These are phyloP conservation scores for Fistularia commersonii DNA, from an alignment of 2,797 vertebrate genomes.

Conservation along the genomic window DNA sequence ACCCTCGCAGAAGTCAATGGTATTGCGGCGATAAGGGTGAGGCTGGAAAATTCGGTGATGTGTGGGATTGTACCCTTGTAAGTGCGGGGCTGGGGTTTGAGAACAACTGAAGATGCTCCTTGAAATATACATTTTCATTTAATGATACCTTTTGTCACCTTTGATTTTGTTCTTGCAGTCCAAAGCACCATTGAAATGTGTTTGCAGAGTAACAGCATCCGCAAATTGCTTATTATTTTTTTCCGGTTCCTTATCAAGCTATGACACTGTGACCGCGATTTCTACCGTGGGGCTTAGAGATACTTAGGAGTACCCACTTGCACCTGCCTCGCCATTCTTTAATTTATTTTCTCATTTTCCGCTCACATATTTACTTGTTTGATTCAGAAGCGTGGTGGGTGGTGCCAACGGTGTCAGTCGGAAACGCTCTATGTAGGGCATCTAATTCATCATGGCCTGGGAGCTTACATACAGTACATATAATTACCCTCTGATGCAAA, in stretches of 20 bases:
- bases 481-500: slow-evolving; percentile 76
- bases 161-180: too few species aligned
- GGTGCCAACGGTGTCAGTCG: slow-evolving; percentile 68
- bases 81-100: too few species aligned
- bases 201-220: not conserved
- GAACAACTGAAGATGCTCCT: too few species aligned
- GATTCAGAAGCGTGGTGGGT: slow-evolving; percentile 34
- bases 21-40: too few species aligned
- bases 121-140: too few species aligned
- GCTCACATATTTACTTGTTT: slow-evolving; percentile 32
- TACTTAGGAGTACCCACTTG: not conserved
- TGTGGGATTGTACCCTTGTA: too few species aligned
- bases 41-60: too few species aligned
- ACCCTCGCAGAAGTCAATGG: too few species aligned
- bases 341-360: slow-evolving; percentile 8
- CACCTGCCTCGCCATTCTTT: not conserved
- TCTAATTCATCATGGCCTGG: slow-evolving; percentile 77
- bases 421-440: slow-evolving; percentile 74
- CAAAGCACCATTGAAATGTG: too few species aligned
- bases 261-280: not conserved
- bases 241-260: not conserved
- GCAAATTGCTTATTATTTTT: not conserved
- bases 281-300: not conserved
- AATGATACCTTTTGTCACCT: too few species aligned
- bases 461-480: slow-evolving; percentile 69